A percentile compares a stretch with the other conserved stretches of the same genome.
Conservation (phyloP, 2,888 invertebrate species). For the Drosophila neonasuta region DNA sequence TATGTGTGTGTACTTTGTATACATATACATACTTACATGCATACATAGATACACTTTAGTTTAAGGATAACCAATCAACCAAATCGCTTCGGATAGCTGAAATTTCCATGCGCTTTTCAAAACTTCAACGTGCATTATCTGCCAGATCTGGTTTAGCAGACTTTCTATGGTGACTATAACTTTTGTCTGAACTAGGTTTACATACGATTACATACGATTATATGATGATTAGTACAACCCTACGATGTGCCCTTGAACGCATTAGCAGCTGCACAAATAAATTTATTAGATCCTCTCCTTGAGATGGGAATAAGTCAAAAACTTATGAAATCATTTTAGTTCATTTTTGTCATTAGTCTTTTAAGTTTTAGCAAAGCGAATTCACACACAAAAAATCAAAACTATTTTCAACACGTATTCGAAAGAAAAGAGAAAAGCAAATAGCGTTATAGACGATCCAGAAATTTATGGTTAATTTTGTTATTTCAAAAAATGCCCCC, state of each 20-base stretch:
- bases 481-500: neutral
- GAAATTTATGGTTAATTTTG: conserved; percentile 8
- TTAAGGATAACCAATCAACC: conserved; percentile 22
- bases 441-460: conserved; percentile 12
- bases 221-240: conserved; percentile 49
- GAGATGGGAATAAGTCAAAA: conserved; percentile 30
- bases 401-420: conserved; percentile 18
- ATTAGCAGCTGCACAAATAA: conserved; percentile 54
- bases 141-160: conserved; percentile 57
- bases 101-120: conserved; percentile 39
- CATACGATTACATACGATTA: conserved; percentile 30
- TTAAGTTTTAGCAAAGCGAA: conserved; percentile 5
- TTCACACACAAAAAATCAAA: conserved; percentile 4
- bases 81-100: conserved; percentile 21
- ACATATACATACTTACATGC: conserved; percentile 13
- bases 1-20: conserved; percentile 17
- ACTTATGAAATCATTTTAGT: conserved; percentile 21
- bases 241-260: conserved; percentile 60
- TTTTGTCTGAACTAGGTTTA: conserved; percentile 60
- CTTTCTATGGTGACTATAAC: conserved; percentile 56
- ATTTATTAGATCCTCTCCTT: conserved; percentile 51
- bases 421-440: neutral
- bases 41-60: conserved; percentile 20
- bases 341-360: conserved; percentile 17
- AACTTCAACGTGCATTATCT: conserved; percentile 66